Evolutionary conservation across 2,888 invertebrate genomes (phyloP).

Genomic region (Campaea margaritaria): DNA sequence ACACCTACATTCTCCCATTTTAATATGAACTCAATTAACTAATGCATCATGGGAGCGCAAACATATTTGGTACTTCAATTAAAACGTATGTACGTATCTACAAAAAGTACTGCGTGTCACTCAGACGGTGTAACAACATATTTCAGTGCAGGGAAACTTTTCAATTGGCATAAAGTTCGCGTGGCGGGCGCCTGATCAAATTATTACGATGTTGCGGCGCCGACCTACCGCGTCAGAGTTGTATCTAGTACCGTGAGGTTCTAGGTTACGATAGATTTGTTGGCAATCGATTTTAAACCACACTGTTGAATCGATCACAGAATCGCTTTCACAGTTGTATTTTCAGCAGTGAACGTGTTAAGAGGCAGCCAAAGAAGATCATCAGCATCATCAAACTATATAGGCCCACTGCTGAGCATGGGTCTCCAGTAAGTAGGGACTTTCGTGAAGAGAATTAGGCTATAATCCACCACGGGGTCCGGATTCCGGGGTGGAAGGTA

Average conservation of each 20-base stretch:
- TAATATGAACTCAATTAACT: constrained; percentile 32
- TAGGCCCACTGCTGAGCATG: too few relatives aligned
- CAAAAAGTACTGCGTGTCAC: constrained; percentile 53
- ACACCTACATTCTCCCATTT: constrained; percentile 23
- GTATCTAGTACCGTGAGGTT: constrained; percentile 33
- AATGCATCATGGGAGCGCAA: constrained; percentile 23
- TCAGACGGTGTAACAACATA: constrained; percentile 72
- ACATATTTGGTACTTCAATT: constrained; percentile 18
- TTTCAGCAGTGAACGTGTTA: too few relatives aligned
- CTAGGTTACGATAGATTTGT: background rate
- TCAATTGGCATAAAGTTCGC: constrained; percentile 49
- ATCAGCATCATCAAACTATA: too few relatives aligned
- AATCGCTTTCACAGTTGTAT: too few relatives aligned
- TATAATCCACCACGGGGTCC: too few relatives aligned
- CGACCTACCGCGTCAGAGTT: constrained; percentile 58
- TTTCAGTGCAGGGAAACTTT: constrained; percentile 72
- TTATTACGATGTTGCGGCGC: constrained; percentile 79
- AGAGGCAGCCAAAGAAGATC: too few relatives aligned
- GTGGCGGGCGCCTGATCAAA: constrained; percentile 76
- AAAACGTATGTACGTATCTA: constrained; percentile 10
- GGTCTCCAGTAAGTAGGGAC: too few relatives aligned
- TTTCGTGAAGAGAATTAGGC: too few relatives aligned
- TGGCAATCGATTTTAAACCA: background rate
- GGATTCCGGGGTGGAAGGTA: too few relatives aligned
- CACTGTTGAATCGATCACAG: background rate